Conservation (phyloP, 2,113 vertebrate genomes). For the Herpailurus yagouaroundi region DNA sequence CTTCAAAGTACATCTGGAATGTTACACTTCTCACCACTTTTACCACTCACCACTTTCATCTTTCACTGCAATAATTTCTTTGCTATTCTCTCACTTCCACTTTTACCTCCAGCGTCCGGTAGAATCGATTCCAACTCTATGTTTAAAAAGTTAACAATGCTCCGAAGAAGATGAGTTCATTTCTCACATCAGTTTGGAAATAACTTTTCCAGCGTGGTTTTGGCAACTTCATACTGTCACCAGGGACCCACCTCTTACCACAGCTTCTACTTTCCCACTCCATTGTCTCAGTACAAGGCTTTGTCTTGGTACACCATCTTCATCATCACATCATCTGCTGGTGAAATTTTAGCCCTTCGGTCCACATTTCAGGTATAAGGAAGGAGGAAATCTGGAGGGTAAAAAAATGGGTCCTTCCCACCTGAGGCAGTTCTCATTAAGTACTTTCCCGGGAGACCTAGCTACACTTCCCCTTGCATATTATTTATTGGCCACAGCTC, state of each 20-base stretch:
- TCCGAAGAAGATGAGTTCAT: background rate
- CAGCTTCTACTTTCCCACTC: background rate
- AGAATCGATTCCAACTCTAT: background rate
- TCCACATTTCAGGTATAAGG: background rate
- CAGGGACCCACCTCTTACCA: background rate
- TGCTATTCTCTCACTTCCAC: background rate
- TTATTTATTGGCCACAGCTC: background rate
- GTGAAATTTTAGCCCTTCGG: background rate
- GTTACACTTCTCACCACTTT: background rate
- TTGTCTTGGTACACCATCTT: background rate
- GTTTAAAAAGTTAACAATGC: conserved; percentile 19
- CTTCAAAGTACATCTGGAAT: background rate
- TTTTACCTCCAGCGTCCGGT: background rate
- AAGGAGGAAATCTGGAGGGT: background rate
- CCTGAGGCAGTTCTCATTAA: background rate
- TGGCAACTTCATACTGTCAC: background rate
- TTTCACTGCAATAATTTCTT: background rate
- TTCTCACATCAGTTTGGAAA: conserved; percentile 11
- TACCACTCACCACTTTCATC: background rate
- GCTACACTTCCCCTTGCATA: background rate
- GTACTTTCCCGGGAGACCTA: background rate
- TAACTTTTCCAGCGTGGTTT: background rate
- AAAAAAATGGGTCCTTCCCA: background rate
- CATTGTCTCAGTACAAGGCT: background rate
- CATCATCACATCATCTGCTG: background rate